Evolutionary conservation across 2,888 invertebrate genomes (phyloP).

Genomic region (Lasioglossum calceatum): DNA sequence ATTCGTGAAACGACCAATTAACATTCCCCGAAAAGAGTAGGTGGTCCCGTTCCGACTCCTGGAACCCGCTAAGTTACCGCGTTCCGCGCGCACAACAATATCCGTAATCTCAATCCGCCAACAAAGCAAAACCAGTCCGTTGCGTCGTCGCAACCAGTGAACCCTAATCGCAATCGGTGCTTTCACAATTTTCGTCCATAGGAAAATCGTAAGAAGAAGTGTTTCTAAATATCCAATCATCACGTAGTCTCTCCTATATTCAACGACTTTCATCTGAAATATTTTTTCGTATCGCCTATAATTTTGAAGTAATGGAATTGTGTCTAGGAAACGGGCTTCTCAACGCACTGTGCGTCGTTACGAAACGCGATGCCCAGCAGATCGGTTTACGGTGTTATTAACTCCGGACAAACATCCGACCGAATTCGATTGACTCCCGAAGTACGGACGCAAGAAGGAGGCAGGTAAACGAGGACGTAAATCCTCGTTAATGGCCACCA

Average conservation of each 20-base stretch:
- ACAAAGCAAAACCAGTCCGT: background rate
- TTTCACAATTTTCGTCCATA: no score
- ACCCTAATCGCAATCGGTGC: background rate
- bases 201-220: no score
- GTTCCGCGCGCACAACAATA: background rate
- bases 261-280: background rate
- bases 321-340: background rate
- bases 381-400: constrained; percentile 21
- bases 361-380: background rate
- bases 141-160: background rate
- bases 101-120: constrained; percentile 32
- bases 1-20: constrained; percentile 81
- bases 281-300: background rate
- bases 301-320: background rate
- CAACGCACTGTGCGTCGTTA: background rate
- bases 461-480: constrained; percentile 29
- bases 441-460: background rate
- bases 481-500: constrained; percentile 10
- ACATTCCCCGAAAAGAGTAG: constrained; percentile 77
- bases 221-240: no score
- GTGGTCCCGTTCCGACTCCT: constrained; percentile 46
- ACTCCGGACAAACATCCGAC: background rate
- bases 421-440: constrained; percentile 36
- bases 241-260: no score
- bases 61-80: background rate